Percentiles rank a stretch among this genome's conserved stretches.
Conservation (phyloP, 2,113 vertebrate species). For the Melospiza melodia region DNA sequence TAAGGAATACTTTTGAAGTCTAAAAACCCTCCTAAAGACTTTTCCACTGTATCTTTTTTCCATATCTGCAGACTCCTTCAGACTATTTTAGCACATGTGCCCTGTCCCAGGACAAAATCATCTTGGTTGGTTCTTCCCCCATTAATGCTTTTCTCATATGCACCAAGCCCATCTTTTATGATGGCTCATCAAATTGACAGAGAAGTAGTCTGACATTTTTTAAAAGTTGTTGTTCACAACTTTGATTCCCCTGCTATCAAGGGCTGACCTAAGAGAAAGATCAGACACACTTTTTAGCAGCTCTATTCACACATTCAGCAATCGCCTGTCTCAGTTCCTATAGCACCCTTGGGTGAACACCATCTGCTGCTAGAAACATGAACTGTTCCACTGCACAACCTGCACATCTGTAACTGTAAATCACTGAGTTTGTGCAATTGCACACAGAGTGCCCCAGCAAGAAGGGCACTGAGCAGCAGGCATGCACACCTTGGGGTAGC, state of each 20-base stretch:
- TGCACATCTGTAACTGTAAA: not conserved
- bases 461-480: not conserved
- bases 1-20: not conserved
- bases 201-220: not conserved
- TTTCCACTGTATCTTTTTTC: not conserved
- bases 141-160: not conserved
- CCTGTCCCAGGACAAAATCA: not conserved
- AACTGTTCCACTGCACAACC: not conserved
- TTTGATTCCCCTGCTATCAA: not conserved
- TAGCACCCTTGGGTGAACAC: not conserved
- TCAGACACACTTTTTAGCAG: not conserved
- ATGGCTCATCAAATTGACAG: not conserved
- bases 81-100: not conserved
- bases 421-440: not conserved
- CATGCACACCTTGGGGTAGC: not conserved
- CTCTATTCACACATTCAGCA: not conserved
- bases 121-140: not conserved
- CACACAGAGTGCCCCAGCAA: accelerated
- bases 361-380: not conserved
- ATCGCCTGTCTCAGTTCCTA: not conserved
- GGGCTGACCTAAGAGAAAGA: not conserved
- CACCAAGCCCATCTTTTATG: not conserved
- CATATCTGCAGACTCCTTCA: not conserved
- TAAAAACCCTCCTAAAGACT: not conserved
- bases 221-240: not conserved